phyloP scores from a whole-genome alignment of 2,113 vertebrate species.

The Tursiops truncatus region DNA sequence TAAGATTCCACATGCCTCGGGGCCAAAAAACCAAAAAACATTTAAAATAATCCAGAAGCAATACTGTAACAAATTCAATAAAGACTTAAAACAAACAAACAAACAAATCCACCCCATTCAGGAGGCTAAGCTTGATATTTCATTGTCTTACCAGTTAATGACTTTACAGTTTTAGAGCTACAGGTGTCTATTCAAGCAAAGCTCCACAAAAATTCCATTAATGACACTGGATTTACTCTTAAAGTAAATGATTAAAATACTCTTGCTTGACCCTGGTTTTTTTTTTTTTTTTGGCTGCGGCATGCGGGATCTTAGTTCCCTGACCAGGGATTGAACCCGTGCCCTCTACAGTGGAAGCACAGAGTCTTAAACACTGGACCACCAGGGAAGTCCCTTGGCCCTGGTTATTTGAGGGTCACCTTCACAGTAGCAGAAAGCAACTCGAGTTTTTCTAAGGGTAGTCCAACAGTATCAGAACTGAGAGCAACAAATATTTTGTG shows the following conservation, averaged over 20 bases:
- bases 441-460: not conserved
- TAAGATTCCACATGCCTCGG: no score
- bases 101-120: not conserved
- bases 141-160: not conserved
- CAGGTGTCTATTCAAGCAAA: not conserved
- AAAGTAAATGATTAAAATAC: conserved; percentile 17
- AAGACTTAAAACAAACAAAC: no score
- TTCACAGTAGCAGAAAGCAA: conserved; percentile 5
- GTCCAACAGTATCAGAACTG: not conserved
- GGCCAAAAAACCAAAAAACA: no score
- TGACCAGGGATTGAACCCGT: not conserved
- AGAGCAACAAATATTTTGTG: not conserved
- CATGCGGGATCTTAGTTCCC: not conserved
- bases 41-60: no score
- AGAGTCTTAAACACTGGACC: not conserved
- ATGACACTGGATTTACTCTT: not conserved
- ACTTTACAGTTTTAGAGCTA: conserved; percentile 9
- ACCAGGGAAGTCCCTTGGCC: not conserved
- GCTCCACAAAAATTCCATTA: conserved; percentile 7
- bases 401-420: not conserved
- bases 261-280: not conserved
- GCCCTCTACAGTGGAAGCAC: not conserved
- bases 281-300: not conserved
- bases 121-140: not conserved
- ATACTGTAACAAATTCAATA: no score